Conservation (phyloP, 2,113 vertebrate genomes). For the Notiomystis cincta region DNA sequence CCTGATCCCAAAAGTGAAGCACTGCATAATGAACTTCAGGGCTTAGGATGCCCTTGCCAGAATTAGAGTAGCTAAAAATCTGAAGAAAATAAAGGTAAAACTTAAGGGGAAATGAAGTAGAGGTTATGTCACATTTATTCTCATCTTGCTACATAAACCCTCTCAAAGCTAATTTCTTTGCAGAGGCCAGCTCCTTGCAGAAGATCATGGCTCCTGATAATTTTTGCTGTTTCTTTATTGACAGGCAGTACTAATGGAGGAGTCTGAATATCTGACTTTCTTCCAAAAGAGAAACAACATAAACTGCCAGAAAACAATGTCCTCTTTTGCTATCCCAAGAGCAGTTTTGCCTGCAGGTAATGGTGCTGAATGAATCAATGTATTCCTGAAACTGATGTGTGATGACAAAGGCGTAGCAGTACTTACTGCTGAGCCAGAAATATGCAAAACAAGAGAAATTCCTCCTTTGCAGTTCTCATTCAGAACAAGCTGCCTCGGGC, state of each 20-base stretch:
- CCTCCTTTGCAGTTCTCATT: neutral
- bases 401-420: neutral
- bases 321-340: neutral
- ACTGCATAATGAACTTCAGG: neutral
- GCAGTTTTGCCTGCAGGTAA: slow-evolving; percentile 25
- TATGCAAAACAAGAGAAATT: neutral
- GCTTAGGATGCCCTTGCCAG: neutral
- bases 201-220: neutral
- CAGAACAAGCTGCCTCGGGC: neutral
- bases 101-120: neutral
- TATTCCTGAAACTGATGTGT: neutral
- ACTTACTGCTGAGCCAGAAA: neutral
- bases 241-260: neutral
- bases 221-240: neutral
- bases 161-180: neutral
- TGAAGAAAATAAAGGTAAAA: neutral
- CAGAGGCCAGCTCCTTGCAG: neutral
- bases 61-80: neutral
- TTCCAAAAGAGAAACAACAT: neutral
- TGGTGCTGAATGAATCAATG: neutral
- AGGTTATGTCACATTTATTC: neutral
- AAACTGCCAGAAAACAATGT: neutral
- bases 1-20: neutral
- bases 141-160: neutral
- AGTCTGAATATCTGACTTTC: neutral